Conservation (phyloP, 2,888 invertebrate genomes). For the Lasius platythorax region DNA sequence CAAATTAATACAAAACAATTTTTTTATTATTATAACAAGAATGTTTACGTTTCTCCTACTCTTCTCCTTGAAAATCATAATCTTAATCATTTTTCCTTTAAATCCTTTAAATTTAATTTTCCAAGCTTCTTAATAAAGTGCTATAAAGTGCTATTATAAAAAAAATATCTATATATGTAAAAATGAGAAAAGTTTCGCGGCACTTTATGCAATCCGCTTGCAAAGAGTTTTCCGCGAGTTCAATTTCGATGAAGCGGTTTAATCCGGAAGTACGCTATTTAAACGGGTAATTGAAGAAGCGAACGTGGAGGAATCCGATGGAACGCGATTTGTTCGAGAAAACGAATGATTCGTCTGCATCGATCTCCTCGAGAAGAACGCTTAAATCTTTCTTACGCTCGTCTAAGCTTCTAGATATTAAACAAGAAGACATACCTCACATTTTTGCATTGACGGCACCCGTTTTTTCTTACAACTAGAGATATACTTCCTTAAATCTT, state of each 20-base stretch:
- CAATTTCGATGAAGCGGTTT: slow-evolving; percentile 28
- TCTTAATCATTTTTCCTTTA: not conserved
- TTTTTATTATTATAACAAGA: not conserved
- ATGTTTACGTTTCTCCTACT: not conserved
- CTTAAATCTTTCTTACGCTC: slow-evolving; percentile 18
- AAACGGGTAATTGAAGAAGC: slow-evolving; percentile 24
- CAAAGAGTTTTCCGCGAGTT: slow-evolving; percentile 11
- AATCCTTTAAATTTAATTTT: not conserved
- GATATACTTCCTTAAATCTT: not conserved
- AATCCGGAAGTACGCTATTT: slow-evolving; percentile 17
- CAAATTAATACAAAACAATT: not conserved
- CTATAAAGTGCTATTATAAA: slow-evolving; percentile 3
- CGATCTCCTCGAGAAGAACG: not conserved
- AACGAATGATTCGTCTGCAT: slow-evolving; percentile 14
- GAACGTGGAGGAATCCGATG: slow-evolving; percentile 24
- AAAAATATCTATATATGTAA: not conserved
- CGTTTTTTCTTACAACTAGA: not conserved
- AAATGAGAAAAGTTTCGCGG: slow-evolving; percentile 1
- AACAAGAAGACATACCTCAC: slow-evolving; percentile 17
- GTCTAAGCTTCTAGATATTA: slow-evolving; percentile 30
- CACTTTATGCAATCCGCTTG: slow-evolving; percentile 1
- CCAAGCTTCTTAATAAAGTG: not conserved
- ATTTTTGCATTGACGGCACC: not conserved
- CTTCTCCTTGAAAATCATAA: not conserved
- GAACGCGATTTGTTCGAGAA: slow-evolving; percentile 40